Conservation (phyloP, 2,113 vertebrate genomes). For the Myrmophylax atrothorax region DNA sequence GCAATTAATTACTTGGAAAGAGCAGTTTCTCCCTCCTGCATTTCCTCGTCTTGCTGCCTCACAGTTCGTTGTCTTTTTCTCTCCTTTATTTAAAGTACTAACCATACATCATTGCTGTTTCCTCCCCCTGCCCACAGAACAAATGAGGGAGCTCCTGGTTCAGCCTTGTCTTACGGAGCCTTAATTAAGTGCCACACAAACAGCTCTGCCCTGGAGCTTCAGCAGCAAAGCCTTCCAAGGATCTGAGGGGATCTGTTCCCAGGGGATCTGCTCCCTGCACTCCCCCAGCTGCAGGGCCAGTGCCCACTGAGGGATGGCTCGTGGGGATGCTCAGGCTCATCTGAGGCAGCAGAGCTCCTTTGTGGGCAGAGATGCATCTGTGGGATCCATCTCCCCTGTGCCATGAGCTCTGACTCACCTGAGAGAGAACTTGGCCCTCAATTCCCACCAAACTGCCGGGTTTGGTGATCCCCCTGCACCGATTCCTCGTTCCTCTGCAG, state of each 20-base stretch:
- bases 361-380: not conserved
- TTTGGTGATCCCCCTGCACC: not conserved
- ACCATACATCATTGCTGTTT: not conserved
- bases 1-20: slow-evolving; percentile 29
- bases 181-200: not conserved
- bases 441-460: not conserved
- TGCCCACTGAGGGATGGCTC: not conserved
- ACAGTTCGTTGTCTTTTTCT: not conserved
- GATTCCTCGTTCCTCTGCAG: not conserved
- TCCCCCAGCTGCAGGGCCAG: not conserved
- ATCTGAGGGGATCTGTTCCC: not conserved
- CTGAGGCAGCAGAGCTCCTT: not conserved
- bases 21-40: not conserved
- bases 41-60: not conserved
- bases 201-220: not conserved
- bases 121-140: not conserved
- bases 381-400: no score
- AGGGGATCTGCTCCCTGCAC: not conserved
- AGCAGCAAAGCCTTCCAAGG: not conserved
- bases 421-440: not conserved
- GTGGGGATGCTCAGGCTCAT: not conserved
- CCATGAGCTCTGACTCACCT: no score
- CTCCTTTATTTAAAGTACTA: not conserved
- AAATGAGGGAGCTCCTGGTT: not conserved
- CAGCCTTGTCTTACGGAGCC: not conserved